phyloP scores from a whole-genome alignment of 1,140 invertebrate genomes.

The Berghia stephanieae region DNA sequence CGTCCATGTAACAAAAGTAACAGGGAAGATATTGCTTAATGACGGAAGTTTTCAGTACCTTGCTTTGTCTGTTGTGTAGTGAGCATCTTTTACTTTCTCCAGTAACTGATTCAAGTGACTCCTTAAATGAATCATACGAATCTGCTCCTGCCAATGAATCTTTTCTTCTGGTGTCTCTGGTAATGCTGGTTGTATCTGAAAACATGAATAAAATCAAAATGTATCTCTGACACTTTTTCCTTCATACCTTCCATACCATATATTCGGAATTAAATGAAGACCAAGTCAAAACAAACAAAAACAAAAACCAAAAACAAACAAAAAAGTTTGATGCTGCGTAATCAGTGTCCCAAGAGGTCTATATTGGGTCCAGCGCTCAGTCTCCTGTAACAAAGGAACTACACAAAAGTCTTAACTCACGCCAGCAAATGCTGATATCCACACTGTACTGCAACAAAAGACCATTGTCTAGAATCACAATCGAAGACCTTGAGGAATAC shows the following conservation, averaged over 20 bases:
- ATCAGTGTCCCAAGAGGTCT: too few relatives aligned
- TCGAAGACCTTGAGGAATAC: too few relatives aligned
- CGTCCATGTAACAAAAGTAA: neutral
- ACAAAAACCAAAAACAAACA: neutral
- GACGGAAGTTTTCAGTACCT: slow-evolving; percentile 42
- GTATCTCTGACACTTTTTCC: neutral
- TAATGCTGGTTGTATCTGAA: slow-evolving; percentile 36
- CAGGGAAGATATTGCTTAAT: neutral
- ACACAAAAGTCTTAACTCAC: too few relatives aligned
- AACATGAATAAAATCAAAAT: neutral
- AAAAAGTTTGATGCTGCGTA: too few relatives aligned
- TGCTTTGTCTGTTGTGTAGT: slow-evolving; percentile 58
- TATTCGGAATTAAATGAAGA: neutral
- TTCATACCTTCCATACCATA: neutral
- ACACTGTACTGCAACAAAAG: too few relatives aligned
- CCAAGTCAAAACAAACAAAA: neutral
- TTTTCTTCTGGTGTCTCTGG: slow-evolving; percentile 49
- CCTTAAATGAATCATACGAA: slow-evolving; percentile 63
- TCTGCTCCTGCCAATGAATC: slow-evolving; percentile 59
- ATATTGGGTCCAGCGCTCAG: too few relatives aligned
- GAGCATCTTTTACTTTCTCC: slow-evolving; percentile 59
- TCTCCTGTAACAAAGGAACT: too few relatives aligned
- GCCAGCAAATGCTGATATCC: too few relatives aligned
- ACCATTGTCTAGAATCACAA: too few relatives aligned
- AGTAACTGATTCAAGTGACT: slow-evolving; percentile 60